Evolutionary conservation across 2,888 invertebrate species (phyloP).

Genomic region (Salpingus planirostris): DNA sequence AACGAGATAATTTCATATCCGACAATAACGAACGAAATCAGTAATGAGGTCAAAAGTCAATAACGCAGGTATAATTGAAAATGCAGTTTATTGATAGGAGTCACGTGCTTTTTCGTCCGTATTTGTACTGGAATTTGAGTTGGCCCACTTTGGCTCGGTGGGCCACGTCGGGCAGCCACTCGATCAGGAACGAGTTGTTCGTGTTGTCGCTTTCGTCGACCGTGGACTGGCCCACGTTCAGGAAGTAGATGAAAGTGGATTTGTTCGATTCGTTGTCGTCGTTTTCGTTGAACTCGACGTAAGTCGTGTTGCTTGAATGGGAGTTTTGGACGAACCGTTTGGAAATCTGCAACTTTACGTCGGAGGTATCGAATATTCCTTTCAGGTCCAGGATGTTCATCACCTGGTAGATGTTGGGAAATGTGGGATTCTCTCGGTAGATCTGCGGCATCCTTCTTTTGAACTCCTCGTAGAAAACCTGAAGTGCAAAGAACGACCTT

Average conservation of each 20-base stretch:
- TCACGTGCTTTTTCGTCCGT: constrained; percentile 49
- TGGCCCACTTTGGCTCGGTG: constrained; percentile 63
- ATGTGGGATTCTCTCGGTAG: constrained; percentile 54
- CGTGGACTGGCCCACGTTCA: constrained; percentile 44
- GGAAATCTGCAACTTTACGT: constrained; percentile 54
- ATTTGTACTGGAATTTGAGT: constrained; percentile 60
- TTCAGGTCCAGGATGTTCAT: constrained; percentile 61
- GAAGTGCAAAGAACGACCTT: constrained; percentile 11
- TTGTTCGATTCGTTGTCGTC: constrained; percentile 31
- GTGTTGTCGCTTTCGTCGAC: constrained; percentile 46
- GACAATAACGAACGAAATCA: too few species aligned
- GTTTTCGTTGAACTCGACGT: constrained; percentile 30
- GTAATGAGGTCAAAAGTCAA: too few species aligned
- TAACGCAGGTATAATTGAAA: too few species aligned
- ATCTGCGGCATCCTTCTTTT: constrained; percentile 58
- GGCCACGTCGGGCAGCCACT: constrained; percentile 68
- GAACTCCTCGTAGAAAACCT: constrained; percentile 64
- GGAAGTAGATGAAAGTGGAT: constrained; percentile 28
- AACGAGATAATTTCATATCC: too few species aligned
- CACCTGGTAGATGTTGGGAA: constrained; percentile 55
- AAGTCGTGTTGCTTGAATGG: too few species aligned
- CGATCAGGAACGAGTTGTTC: constrained; percentile 52
- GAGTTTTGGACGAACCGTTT: constrained; percentile 54
- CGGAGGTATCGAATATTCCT: constrained; percentile 61
- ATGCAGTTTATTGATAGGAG: too few species aligned